phyloP scores from a whole-genome alignment of 23 tunicate genomes.

The Diplosoma virens region DNA sequence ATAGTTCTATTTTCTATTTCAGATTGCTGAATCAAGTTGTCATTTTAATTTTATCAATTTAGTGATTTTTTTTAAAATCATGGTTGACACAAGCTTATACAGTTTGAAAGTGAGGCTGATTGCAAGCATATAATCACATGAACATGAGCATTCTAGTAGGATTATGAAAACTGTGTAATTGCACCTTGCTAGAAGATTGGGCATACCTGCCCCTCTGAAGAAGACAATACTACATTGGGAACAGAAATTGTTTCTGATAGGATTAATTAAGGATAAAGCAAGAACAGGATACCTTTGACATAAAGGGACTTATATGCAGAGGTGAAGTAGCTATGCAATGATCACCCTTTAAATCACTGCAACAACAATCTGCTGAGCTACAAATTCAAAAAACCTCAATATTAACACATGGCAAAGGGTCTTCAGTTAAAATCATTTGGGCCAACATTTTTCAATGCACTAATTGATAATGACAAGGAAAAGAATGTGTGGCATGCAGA shows the following conservation, averaged over 20 bases:
- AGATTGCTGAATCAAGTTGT: background rate
- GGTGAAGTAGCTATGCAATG: background rate
- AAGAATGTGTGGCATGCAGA: too few species aligned
- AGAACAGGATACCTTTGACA: background rate
- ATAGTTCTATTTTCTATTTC: background rate
- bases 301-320: background rate
- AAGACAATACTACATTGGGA: background rate
- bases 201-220: background rate
- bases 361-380: background rate
- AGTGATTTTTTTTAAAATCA: background rate
- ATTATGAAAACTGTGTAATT: too few species aligned
- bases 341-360: background rate
- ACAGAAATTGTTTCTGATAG: background rate
- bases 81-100: background rate
- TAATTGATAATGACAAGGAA: too few species aligned
- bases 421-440: too few species aligned
- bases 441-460: too few species aligned
- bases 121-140: too few species aligned
- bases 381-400: too few species aligned
- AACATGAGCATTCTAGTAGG: too few species aligned
- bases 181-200: background rate
- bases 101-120: background rate
- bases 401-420: too few species aligned
- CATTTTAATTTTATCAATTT: background rate
- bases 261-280: background rate